Conservation (phyloP, 2,888 invertebrate species). For the Phyllotreta striolata region DNA sequence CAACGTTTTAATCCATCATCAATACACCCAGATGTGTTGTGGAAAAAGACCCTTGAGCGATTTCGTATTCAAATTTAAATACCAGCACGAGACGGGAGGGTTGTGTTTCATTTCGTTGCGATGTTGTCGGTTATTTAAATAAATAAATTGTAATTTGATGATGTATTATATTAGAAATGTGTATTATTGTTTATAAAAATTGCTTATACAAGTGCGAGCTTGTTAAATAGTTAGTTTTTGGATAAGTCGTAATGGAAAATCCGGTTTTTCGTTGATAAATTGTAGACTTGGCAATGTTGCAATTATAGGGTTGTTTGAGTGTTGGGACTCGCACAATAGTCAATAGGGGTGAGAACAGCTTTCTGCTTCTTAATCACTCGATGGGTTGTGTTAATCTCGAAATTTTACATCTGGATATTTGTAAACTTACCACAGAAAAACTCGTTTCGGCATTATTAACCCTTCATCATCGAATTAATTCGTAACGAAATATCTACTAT, state of each 20-base stretch:
- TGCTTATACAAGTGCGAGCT: too few species aligned
- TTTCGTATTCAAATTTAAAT: conserved; percentile 31
- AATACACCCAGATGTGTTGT: conserved; percentile 30
- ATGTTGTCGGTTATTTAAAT: conserved; percentile 13
- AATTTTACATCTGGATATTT: conserved; percentile 39
- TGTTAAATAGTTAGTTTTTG: neutral
- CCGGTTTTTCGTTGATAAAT: neutral
- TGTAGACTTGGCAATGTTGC: conserved; percentile 13
- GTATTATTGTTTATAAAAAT: too few species aligned
- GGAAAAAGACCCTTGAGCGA: conserved; percentile 19
- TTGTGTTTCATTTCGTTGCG: too few species aligned
- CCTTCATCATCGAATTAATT: too few species aligned
- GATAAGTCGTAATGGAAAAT: neutral
- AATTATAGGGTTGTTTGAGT: conserved; percentile 7
- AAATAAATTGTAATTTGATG: too few species aligned
- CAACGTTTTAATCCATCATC: conserved; percentile 20
- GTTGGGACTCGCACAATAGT: conserved; percentile 34
- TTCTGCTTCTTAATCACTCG: conserved; percentile 50
- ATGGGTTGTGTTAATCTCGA: conserved; percentile 47
- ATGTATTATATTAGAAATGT: too few species aligned
- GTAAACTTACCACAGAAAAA: neutral
- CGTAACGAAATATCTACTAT: too few species aligned
- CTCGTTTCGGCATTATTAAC: too few species aligned
- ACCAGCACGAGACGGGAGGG: conserved; percentile 23
- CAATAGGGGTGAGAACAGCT: conserved; percentile 48